Percentiles rank a stretch among this genome's conserved stretches.
These are phyloP conservation scores for Anguilla pacifica DNA, from an alignment of 2,797 vertebrate genomes.

Conservation along the genomic window DNA sequence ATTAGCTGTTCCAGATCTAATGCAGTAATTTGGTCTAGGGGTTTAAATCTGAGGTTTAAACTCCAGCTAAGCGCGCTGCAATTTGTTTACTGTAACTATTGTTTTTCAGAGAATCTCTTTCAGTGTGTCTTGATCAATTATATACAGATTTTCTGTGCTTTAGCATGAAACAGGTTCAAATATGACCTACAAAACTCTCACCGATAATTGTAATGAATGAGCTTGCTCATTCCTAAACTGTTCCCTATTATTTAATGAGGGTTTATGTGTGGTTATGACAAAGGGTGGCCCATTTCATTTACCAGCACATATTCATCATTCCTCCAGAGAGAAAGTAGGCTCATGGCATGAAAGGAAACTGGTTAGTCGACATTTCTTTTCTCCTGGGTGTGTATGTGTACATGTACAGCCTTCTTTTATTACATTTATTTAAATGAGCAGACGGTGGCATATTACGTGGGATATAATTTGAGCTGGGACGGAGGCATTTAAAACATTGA, in stretches of 20 bases:
- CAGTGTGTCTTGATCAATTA: background rate
- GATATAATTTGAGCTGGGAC: background rate
- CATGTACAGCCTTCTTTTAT: background rate
- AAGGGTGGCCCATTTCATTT: conserved; percentile 22
- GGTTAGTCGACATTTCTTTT: conserved; percentile 29
- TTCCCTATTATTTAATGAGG: background rate
- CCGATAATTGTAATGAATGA: background rate
- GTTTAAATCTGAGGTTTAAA: too few species aligned
- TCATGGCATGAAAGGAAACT: conserved; percentile 27
- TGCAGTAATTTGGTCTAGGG: too few species aligned
- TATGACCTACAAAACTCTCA: background rate
- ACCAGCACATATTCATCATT: conserved; percentile 32
- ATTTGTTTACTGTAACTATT: too few species aligned
- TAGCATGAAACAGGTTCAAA: background rate
- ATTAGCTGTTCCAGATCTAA: too few species aligned
- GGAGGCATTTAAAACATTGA: background rate
- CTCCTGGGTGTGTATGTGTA: conserved; percentile 29
- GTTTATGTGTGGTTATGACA: background rate
- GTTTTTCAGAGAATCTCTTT: background rate
- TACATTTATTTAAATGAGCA: background rate
- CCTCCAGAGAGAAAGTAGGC: conserved; percentile 9
- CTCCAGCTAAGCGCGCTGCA: too few species aligned
- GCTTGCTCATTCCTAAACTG: background rate
- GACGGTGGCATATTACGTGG: background rate
- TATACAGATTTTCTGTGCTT: background rate